Evolutionary conservation across 2,797 vertebrate genomes (phyloP).

Genomic region (Sebastolobus altivelis): DNA sequence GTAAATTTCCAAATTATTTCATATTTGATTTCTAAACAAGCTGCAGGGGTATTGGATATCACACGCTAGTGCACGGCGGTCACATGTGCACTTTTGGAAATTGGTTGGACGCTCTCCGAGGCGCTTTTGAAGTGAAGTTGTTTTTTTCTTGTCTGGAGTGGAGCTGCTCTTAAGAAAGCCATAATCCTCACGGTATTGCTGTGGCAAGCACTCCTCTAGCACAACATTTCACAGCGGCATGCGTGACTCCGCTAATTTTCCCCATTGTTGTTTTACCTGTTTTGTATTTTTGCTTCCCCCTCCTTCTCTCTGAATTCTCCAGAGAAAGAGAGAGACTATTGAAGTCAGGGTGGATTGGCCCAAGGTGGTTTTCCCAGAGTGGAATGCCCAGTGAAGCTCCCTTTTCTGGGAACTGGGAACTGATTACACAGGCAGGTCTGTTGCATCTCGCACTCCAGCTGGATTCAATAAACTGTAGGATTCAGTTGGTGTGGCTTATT

Average conservation of each 20-base stretch:
- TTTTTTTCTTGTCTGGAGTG: constrained; percentile 66
- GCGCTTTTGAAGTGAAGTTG: constrained; percentile 78
- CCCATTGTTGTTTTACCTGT: constrained; percentile 83
- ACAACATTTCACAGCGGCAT: constrained; percentile 60
- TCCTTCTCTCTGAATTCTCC: constrained; percentile 32
- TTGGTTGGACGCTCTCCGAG: constrained; percentile 54
- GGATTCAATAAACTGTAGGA: constrained; percentile 56
- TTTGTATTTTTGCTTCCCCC: constrained; percentile 75
- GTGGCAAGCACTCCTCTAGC: constrained; percentile 63
- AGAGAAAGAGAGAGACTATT: constrained; percentile 47
- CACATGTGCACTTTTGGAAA: constrained; percentile 74
- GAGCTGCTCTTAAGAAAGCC: constrained; percentile 71
- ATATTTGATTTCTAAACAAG: constrained; percentile 84
- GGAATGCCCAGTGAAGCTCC: constrained; percentile 36
- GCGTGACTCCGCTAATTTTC: constrained; percentile 80
- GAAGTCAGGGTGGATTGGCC: constrained; percentile 63
- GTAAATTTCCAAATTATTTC: constrained; percentile 77
- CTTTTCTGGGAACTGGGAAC: constrained; percentile 29
- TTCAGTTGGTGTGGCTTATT: background rate
- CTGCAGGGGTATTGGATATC: constrained; percentile 75
- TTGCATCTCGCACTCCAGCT: constrained; percentile 44
- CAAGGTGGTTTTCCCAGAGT: constrained; percentile 68
- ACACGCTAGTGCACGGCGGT: constrained; percentile 67
- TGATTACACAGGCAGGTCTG: constrained; percentile 21
- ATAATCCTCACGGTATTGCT: constrained; percentile 80